Base-by-base conservation (phyloP, 2,888 invertebrate genomes). In the Alloscopus bannaensis region DNA sequence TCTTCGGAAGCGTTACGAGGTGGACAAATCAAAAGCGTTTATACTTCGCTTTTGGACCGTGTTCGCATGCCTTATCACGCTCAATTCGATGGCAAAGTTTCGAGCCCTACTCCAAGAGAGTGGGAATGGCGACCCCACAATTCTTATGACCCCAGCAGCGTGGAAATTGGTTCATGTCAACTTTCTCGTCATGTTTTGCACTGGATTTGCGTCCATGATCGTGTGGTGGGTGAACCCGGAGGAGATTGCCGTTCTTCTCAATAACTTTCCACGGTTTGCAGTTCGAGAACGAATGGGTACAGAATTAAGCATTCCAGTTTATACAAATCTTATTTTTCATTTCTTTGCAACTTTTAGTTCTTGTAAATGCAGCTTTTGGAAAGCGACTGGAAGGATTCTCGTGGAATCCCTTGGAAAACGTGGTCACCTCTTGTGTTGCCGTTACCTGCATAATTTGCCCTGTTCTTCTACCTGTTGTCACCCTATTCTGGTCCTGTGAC, bases 391-490 rank as follows among this genome's bases (percentile, higher is more conserved):
- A 71, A 42, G 50, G 52, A 0, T 71, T 71, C 24, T 62, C n/a
- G 4, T 71, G 71, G 71, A 62, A 62, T 36, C 36, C 60, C 2
- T 18, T 62, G 0, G 71, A 71, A 36, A 62, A 71, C 26, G 3
- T 71, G 0, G 26, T 71, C 2, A 62, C 62, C 18, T 24, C 16
- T 28, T 22, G 13, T 6, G 18, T 52, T 8, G 20, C 45, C 3
- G 0, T 24, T 1, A 29, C 62, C 3, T 42, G 50, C 18, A 0
- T 71, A 0, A 0, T 26, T 0, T 2, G 50, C 6, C 71, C 62
- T 4, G 20, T 62, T n/a, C 0, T 71, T 11, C 52, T 71, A 8
- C 71, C 71, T 13, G 6, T 62, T 1, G 26, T 71, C n/a, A 36
- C 59, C n/a, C 13, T 71, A 0, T n/a, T 71, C 3, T 71, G 50